Conservation (phyloP, 1,140 invertebrate species). For the Pseudomyrmex flavicornis region DNA sequence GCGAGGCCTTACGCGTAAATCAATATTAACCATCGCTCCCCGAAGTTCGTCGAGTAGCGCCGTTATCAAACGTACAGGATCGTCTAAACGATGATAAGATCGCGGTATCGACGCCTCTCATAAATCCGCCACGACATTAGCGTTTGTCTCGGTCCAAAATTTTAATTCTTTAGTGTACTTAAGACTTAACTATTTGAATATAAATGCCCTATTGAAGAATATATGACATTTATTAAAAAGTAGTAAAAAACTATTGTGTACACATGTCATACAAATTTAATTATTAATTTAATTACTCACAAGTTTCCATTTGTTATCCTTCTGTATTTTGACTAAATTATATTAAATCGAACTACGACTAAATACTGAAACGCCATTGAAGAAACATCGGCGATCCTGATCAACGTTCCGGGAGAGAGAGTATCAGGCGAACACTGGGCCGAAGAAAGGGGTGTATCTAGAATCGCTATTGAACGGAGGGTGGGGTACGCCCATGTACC, state of each 20-base stretch:
- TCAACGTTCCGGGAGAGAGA: slow-evolving; percentile 11
- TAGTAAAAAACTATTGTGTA: no score
- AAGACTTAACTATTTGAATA: no score
- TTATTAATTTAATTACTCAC: no score
- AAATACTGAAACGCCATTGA: slow-evolving; percentile 10
- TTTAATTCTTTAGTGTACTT: no score
- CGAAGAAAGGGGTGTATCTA: slow-evolving; percentile 54
- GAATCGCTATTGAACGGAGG: slow-evolving; percentile 42
- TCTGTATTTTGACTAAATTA: neutral
- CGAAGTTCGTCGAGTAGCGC: slow-evolving; percentile 59
- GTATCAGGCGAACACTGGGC: slow-evolving; percentile 25
- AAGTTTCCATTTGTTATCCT: neutral
- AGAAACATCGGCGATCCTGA: slow-evolving; percentile 22
- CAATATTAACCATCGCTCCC: slow-evolving; percentile 81
- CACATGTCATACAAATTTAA: no score
- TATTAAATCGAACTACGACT: neutral
- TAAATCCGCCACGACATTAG: neutral
- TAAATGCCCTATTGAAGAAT: no score
- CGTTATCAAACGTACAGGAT: slow-evolving; percentile 65
- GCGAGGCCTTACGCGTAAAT: slow-evolving; percentile 81
- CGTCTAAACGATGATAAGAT: slow-evolving; percentile 58
- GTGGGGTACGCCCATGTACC: slow-evolving; percentile 54
- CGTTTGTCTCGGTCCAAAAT: neutral
- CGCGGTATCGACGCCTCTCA: neutral
- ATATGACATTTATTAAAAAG: no score